Percentiles rank a stretch among this genome's conserved stretches.
phyloP scores from a whole-genome alignment of 2,113 vertebrate genomes.

The Equus quagga region DNA sequence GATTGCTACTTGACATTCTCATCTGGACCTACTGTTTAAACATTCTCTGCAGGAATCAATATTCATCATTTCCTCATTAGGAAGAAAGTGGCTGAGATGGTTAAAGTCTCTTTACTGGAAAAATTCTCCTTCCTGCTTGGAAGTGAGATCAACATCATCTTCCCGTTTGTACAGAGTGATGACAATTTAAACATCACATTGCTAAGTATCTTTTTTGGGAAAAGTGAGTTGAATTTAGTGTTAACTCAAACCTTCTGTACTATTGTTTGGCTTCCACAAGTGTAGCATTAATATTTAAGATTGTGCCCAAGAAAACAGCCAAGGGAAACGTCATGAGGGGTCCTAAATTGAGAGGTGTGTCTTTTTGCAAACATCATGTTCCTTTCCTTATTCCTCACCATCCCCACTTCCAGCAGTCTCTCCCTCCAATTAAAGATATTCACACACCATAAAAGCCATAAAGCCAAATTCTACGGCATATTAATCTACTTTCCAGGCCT shows the following conservation, averaged over 20 bases:
- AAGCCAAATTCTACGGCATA: not conserved
- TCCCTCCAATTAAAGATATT: not conserved
- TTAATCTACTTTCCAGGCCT: conserved; percentile 31
- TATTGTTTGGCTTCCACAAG: not conserved
- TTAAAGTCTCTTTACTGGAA: not conserved
- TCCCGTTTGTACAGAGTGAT: not conserved
- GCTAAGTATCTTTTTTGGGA: not conserved
- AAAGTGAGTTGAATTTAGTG: not conserved
- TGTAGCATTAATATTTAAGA: not conserved
- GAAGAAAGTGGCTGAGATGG: not conserved
- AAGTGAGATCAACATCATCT: not conserved
- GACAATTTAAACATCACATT: not conserved
- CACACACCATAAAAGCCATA: conserved; percentile 1
- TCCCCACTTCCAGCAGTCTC: not conserved
- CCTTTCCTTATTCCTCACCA: not conserved
- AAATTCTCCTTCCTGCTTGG: not conserved
- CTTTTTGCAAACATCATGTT: not conserved
- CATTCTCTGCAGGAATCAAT: not conserved
- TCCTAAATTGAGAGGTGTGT: not conserved
- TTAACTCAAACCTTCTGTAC: not conserved
- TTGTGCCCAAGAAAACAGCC: not conserved
- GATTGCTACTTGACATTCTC: not conserved
- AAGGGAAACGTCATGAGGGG: not conserved
- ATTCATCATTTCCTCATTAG: not conserved
- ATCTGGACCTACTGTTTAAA: not conserved